Conservation (phyloP, 2,113 vertebrate species). For the Jaculus jaculus region DNA sequence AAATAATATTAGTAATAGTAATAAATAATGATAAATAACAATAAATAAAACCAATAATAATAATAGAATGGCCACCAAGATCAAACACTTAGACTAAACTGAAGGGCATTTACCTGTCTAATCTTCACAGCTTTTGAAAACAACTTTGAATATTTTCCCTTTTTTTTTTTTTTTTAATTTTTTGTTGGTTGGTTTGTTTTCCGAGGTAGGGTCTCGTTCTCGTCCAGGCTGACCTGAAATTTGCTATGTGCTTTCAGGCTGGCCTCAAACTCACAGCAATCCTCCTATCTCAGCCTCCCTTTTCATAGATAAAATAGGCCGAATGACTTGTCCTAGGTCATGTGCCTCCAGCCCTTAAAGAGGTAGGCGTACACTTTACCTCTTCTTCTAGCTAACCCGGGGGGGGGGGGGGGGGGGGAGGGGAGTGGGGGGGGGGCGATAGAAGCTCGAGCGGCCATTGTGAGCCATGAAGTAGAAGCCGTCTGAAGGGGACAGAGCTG, state of each 20-base stretch:
- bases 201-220: no score
- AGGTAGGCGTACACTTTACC: background rate
- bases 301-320: background rate
- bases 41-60: background rate
- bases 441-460: slow-evolving; percentile 25
- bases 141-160: background rate
- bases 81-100: no score
- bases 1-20: no score
- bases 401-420: no score
- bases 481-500: background rate
- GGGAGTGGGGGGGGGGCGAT: no score
- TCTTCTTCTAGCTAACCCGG: background rate
- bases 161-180: no score
- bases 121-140: background rate
- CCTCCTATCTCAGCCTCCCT: background rate
- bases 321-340: background rate
- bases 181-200: no score
- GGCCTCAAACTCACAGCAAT: no score
- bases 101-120: background rate
- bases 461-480: background rate
- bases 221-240: no score
- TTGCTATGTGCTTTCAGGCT: no score
- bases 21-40: no score
- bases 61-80: background rate
- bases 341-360: background rate